Evolutionary conservation across 2,888 invertebrate species (phyloP).

Genomic region (Netelia fuscicornis): DNA sequence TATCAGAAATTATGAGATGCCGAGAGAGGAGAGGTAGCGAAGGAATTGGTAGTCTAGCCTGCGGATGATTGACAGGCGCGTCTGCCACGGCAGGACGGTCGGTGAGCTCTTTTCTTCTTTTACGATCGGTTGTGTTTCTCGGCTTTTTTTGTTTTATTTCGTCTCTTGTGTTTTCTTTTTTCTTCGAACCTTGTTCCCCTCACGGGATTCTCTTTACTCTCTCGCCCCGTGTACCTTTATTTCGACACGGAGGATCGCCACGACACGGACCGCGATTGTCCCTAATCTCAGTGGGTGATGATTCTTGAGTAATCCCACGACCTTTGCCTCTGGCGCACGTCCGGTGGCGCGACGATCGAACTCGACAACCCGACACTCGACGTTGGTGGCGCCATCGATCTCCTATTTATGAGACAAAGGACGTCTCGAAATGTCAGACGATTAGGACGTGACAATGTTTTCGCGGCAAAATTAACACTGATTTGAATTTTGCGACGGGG

Average conservation of each 20-base stretch:
- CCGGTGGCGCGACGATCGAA: slow-evolving; percentile 34
- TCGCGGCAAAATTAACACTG: no score
- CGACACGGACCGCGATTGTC: slow-evolving; percentile 47
- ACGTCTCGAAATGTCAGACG: slow-evolving; percentile 33
- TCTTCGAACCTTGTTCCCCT: slow-evolving; percentile 55
- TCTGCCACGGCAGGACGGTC: slow-evolving; percentile 66
- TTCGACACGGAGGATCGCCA: slow-evolving; percentile 52
- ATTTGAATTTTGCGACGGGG: no score
- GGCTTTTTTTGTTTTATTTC: slow-evolving; percentile 56
- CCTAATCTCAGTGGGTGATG: slow-evolving; percentile 60
- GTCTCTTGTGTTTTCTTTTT: slow-evolving; percentile 64
- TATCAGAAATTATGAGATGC: slow-evolving; percentile 84
- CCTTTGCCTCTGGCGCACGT: slow-evolving; percentile 43
- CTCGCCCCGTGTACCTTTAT: slow-evolving; percentile 54
- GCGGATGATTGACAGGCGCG: slow-evolving; percentile 83
- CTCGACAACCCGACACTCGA: not conserved
- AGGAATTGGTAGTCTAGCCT: slow-evolving; percentile 85
- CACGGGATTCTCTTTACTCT: slow-evolving; percentile 42
- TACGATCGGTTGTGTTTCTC: slow-evolving; percentile 57
- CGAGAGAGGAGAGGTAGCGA: slow-evolving; percentile 54
- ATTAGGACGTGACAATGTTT: not conserved
- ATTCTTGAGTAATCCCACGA: slow-evolving; percentile 68
- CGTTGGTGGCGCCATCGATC: slow-evolving; percentile 2
- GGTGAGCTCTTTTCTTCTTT: slow-evolving; percentile 59
- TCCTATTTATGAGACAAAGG: slow-evolving; percentile 32